phyloP scores from a whole-genome alignment of 2,797 vertebrate species.

The Garrulus glandarius region DNA sequence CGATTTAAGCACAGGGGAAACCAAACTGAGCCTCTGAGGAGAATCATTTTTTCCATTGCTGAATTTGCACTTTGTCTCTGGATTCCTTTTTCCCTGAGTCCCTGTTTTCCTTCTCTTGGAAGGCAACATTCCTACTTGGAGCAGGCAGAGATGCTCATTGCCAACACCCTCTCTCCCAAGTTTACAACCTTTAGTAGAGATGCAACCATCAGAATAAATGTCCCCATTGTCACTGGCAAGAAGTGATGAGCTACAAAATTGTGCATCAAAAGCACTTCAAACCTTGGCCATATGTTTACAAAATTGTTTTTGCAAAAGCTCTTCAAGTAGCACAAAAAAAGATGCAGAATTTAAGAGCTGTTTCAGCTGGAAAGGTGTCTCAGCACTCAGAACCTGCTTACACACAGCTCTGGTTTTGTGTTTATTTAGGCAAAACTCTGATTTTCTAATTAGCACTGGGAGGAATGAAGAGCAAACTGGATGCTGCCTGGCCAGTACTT shows the following conservation, averaged over 20 bases:
- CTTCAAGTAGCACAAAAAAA: background rate
- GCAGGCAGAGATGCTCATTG: background rate
- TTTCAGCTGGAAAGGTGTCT: slow-evolving; percentile 35
- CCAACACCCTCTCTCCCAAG: background rate
- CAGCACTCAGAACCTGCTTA: slow-evolving; percentile 18
- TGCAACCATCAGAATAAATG: background rate
- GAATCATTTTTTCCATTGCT: slow-evolving; percentile 1
- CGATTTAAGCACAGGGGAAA: background rate
- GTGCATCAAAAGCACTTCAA: slow-evolving; percentile 7
- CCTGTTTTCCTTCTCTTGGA: background rate
- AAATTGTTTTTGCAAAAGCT: background rate
- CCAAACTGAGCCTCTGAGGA: background rate
- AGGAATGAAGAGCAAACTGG: slow-evolving; percentile 18
- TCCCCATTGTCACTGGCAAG: background rate
- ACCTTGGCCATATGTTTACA: slow-evolving; percentile 17
- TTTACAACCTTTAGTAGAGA: background rate
- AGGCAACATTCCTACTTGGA: background rate
- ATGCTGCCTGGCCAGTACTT: slow-evolving; percentile 34
- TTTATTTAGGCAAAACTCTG: slow-evolving; percentile 58
- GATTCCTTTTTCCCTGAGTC: background rate
- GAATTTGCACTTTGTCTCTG: background rate
- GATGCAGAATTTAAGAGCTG: slow-evolving; percentile 36
- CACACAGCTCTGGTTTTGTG: slow-evolving; percentile 47
- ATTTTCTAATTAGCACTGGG: slow-evolving; percentile 57
- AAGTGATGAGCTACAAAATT: background rate